Evolutionary conservation across 2,797 vertebrate species (phyloP).

Genomic region (Macroramphosus scolopax): DNA sequence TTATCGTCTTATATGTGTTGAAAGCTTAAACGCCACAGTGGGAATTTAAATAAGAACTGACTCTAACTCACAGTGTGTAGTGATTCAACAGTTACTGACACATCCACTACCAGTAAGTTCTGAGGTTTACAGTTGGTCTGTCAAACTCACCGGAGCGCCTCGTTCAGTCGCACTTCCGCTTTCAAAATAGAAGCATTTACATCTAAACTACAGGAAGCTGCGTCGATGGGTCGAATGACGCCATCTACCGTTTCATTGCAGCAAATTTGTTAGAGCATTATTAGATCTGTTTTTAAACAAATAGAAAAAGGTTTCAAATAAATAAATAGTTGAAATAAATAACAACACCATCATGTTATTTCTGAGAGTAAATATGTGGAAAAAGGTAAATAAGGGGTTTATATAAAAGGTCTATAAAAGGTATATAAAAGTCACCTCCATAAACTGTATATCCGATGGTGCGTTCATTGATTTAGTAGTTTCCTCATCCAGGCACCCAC

Average conservation of each 20-base stretch:
- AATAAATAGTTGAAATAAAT: too few species aligned
- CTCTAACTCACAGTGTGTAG: not conserved
- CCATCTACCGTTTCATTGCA: constrained; percentile 44
- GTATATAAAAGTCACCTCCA: too few species aligned
- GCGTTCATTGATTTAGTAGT: too few species aligned
- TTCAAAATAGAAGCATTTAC: constrained; percentile 54
- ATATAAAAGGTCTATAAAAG: too few species aligned
- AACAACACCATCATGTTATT: too few species aligned
- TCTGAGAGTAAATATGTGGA: too few species aligned
- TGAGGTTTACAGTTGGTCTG: constrained; percentile 16
- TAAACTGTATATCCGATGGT: too few species aligned
- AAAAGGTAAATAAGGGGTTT: too few species aligned
- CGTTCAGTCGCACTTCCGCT: constrained; percentile 7
- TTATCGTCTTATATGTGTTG: not conserved
- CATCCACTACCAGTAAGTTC: not conserved
- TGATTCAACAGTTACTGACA: constrained; percentile 13
- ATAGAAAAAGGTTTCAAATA: too few species aligned
- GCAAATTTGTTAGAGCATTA: too few species aligned
- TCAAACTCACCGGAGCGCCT: constrained; percentile 10
- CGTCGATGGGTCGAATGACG: not conserved
- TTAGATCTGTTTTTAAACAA: too few species aligned
- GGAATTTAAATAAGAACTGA: not conserved
- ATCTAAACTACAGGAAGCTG: fast-evolving
- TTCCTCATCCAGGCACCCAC: too few species aligned
- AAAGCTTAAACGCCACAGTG: not conserved